Evolutionary conservation across 2,888 invertebrate genomes (phyloP).

Genomic region (Leptogaster cylindrica): DNA sequence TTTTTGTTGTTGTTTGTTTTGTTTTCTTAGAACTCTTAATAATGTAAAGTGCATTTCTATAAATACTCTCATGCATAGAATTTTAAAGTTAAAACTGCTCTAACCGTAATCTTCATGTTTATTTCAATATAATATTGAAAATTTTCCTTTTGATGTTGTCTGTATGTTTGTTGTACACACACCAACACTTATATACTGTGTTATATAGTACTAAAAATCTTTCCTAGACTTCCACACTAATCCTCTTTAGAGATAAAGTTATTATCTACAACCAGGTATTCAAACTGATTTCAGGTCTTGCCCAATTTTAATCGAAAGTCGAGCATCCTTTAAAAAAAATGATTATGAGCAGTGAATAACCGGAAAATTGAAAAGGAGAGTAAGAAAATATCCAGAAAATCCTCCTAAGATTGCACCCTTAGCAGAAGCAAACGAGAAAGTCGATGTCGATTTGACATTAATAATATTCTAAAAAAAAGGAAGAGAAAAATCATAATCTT

Average conservation of each 20-base stretch:
- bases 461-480: conserved; percentile 9
- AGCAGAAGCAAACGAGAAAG: conserved; percentile 3
- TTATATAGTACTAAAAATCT: conserved; percentile 27
- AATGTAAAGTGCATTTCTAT: neutral
- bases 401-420: conserved; percentile 15
- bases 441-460: conserved; percentile 29
- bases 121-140: neutral
- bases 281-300: conserved; percentile 39
- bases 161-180: neutral
- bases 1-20: conserved; percentile 9
- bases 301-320: conserved; percentile 20
- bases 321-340: conserved; percentile 19
- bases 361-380: conserved; percentile 28
- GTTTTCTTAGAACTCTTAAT: neutral
- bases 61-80: neutral
- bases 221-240: conserved; percentile 17
- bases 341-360: conserved; percentile 37
- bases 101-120: too few species aligned
- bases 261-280: conserved; percentile 33
- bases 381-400: conserved; percentile 22
- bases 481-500: conserved; percentile 22
- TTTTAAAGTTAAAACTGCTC: too few species aligned
- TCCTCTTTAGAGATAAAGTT: conserved; percentile 11
- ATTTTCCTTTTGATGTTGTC: conserved; percentile 5
- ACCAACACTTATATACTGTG: conserved; percentile 8